Evolutionary conservation across 2,113 vertebrate species (phyloP).

Genomic region (Dissostichus mawsoni): DNA sequence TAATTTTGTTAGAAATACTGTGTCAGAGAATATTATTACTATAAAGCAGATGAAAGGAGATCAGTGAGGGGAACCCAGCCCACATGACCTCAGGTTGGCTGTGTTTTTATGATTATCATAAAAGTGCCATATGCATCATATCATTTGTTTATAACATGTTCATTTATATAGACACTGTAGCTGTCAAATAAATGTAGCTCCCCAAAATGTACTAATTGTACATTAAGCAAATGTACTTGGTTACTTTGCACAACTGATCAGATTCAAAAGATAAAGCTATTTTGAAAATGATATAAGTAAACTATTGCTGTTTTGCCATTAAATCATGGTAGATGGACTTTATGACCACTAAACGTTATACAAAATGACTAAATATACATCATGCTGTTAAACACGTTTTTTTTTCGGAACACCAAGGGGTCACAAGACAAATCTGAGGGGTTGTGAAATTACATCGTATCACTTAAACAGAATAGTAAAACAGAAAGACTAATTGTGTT

Average conservation of each 20-base stretch:
- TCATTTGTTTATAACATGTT: neutral
- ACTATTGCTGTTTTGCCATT: neutral
- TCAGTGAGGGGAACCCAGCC: neutral
- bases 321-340: neutral
- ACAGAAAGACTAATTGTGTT: no score
- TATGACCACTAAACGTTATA: no score
- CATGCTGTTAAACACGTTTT: no score
- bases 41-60: conserved; percentile 15
- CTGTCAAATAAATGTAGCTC: neutral
- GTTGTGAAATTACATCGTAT: no score
- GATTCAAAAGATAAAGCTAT: neutral
- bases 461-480: no score
- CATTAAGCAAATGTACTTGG: neutral
- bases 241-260: neutral
- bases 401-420: no score
- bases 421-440: no score
- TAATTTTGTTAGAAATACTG: conserved; percentile 28
- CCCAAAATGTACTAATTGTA: neutral
- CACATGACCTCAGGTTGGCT: conserved; percentile 11
- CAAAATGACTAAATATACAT: no score
- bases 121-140: neutral
- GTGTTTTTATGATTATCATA: neutral
- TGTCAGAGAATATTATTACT: conserved; percentile 25
- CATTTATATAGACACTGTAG: neutral
- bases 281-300: neutral